These are phyloP conservation scores for Himantopus leucocephalus DNA, from an alignment of 2,113 vertebrate species.

Conservation along the genomic window DNA sequence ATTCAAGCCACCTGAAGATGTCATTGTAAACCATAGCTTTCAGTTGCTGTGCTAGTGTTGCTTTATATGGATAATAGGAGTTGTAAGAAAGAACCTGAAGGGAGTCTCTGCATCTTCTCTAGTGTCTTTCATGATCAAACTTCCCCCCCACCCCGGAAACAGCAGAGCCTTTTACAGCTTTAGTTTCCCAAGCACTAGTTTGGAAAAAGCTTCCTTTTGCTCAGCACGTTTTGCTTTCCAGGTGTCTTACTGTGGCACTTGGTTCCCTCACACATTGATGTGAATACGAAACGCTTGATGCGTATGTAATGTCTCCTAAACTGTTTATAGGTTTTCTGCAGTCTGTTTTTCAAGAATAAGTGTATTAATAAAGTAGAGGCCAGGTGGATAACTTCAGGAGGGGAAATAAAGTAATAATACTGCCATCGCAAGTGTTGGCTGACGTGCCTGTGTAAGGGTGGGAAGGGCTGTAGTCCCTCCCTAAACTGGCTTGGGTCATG, in stretches of 20 bases:
- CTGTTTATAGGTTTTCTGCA: neutral
- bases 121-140: neutral
- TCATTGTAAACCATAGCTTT: neutral
- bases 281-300: neutral
- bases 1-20: neutral
- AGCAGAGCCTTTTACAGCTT: neutral
- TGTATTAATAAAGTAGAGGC: neutral
- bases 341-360: neutral
- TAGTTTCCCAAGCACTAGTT: neutral
- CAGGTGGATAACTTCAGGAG: neutral
- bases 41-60: neutral
- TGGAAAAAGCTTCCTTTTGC: neutral
- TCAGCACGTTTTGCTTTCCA: neutral
- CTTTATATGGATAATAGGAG: neutral
- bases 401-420: neutral
- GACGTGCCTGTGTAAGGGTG: neutral
- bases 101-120: neutral
- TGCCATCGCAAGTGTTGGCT: neutral
- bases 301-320: neutral
- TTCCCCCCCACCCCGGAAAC: neutral
- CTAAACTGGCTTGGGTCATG: neutral
- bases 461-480: neutral
- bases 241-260: neutral
- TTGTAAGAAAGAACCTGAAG: neutral
- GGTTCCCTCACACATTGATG: neutral